phyloP scores from a whole-genome alignment of 2,888 invertebrate species.

The Trissoscelio sp. region DNA sequence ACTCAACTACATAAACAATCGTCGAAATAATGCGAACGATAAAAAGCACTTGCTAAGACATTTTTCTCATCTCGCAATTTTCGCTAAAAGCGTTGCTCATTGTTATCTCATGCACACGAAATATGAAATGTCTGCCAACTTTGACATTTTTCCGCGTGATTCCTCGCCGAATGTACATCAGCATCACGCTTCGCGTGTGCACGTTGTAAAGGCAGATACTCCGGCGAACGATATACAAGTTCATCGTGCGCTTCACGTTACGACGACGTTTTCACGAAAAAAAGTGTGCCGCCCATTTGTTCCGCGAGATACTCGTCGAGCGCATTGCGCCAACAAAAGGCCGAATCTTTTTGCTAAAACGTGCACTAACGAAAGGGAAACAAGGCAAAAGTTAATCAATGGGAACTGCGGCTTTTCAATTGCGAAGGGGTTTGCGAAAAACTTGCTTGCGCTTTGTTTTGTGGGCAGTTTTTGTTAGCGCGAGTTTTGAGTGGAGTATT shows the following conservation, averaged over 20 bases:
- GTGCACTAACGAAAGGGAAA: constrained; percentile 36
- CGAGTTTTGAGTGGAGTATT: neutral
- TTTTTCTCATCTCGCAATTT: constrained; percentile 32
- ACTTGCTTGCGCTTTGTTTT: constrained; percentile 26
- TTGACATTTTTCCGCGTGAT: constrained; percentile 57
- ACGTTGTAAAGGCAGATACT: constrained; percentile 32
- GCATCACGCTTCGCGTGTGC: constrained; percentile 43
- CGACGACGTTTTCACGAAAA: constrained; percentile 14
- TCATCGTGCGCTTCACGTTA: constrained; percentile 43
- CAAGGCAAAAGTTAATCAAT: constrained; percentile 56
- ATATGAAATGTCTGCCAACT: constrained; percentile 58
- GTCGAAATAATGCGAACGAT: constrained; percentile 2
- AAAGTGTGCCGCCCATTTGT: constrained; percentile 24
- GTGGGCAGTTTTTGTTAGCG: constrained; percentile 17
- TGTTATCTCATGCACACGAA: constrained; percentile 52
- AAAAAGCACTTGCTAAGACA: constrained; percentile 14
- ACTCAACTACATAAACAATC: constrained; percentile 17
- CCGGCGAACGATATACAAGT: constrained; percentile 30
- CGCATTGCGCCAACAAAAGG: constrained; percentile 49
- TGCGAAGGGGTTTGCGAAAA: constrained; percentile 23
- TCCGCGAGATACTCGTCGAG: constrained; percentile 23
- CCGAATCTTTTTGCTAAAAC: constrained; percentile 41
- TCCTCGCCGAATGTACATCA: constrained; percentile 53
- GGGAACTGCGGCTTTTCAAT: constrained; percentile 51
- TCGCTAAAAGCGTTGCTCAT: constrained; percentile 44